Conservation (phyloP, 2,113 vertebrate species). For the Onychorhynchus coronatus region DNA sequence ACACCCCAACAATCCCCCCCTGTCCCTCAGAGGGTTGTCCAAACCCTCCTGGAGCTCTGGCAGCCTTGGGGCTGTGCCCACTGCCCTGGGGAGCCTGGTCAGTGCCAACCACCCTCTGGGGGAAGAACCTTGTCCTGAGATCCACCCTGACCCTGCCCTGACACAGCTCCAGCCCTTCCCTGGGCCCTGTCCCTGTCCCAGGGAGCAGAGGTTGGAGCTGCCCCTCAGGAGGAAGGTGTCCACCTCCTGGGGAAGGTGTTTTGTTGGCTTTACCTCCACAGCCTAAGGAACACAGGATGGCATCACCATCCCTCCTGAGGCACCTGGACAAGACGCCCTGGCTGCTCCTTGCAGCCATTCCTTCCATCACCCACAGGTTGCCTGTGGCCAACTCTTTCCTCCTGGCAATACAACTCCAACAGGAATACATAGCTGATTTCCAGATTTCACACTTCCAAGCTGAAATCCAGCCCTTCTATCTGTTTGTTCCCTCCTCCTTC, state of each 20-base stretch:
- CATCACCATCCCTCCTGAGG: not conserved
- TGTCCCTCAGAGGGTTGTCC: not conserved
- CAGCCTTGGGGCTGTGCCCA: not conserved
- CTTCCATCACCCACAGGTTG: not conserved
- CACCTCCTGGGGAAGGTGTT: not conserved
- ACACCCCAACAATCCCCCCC: not conserved
- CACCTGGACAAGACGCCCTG: not conserved
- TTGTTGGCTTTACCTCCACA: accelerated
- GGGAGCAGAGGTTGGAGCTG: not conserved
- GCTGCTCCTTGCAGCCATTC: not conserved
- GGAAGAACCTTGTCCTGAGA: not conserved
- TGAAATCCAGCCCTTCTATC: not conserved
- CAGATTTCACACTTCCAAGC: not conserved
- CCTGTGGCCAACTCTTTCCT: not conserved
- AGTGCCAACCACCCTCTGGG: not conserved
- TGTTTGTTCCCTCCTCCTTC: not conserved
- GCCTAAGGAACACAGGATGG: accelerated
- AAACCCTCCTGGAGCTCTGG: not conserved
- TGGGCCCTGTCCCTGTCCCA: not conserved
- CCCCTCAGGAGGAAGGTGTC: not conserved
- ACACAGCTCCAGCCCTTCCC: not conserved
- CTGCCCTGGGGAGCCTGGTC: not conserved
- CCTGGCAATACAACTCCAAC: not conserved
- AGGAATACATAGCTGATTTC: not conserved
- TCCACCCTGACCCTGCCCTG: not conserved